Conservation (phyloP, 1,140 invertebrate genomes). For the Hylaeus anthracinus region DNA sequence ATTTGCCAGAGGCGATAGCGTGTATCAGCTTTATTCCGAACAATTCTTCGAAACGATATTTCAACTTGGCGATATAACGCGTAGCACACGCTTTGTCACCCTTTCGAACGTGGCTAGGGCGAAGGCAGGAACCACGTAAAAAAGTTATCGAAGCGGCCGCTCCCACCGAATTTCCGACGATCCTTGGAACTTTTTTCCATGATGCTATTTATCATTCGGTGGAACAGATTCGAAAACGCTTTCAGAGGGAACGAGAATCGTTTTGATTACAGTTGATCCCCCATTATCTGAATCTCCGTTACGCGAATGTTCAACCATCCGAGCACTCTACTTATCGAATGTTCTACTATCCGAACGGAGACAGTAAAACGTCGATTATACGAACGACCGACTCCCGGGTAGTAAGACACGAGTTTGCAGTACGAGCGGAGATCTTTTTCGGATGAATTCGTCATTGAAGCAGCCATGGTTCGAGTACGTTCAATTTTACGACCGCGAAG, state of each 20-base stretch:
- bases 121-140: constrained; percentile 15
- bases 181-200: constrained; percentile 23
- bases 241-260: neutral
- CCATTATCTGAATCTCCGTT: too few relatives aligned
- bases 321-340: too few relatives aligned
- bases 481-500: too few relatives aligned
- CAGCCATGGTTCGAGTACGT: too few relatives aligned
- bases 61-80: constrained; percentile 27
- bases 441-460: too few relatives aligned
- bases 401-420: too few relatives aligned
- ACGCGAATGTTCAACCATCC: too few relatives aligned
- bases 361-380: too few relatives aligned
- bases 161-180: constrained; percentile 20
- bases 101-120: constrained; percentile 26
- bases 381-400: too few relatives aligned
- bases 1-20: neutral
- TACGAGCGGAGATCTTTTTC: too few relatives aligned
- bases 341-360: too few relatives aligned
- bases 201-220: constrained; percentile 35
- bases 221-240: constrained; percentile 25
- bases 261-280: neutral
- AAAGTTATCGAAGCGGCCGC: constrained; percentile 34
- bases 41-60: constrained; percentile 41
- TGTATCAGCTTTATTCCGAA: constrained; percentile 8
- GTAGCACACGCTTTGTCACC: constrained; percentile 32